Evolutionary conservation across 2,888 invertebrate genomes (phyloP), one percentile per base, ranked within the genome.

Genomic region (Dasypolia templi): DNA sequence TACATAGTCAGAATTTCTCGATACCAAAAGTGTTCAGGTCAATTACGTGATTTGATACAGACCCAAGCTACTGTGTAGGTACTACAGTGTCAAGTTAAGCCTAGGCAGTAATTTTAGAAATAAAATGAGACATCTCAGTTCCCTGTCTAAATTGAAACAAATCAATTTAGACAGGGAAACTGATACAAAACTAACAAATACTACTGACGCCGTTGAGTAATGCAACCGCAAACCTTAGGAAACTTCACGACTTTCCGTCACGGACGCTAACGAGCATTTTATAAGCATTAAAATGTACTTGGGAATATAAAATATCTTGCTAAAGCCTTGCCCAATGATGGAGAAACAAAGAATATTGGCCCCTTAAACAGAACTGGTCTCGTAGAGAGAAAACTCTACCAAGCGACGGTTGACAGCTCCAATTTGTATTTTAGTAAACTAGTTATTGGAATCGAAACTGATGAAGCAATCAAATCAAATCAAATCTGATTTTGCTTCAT

Each of bases 171-270:
- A 53, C 59, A 65, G 51, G 46, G 59, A 68, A 78, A 68, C 59
- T 39, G 55, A 67, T 55, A 72, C 49, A 72, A 51, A 78, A 53
- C 61, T 65, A 67, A 39, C 59, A 78, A 32, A 22, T 58, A 64
- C 64, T 56, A 56, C 55, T 65, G 51, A 35, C 14, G 35, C 44
- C 67, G 26, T 80, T 80, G 68, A 61, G 80, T 56, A 80, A 81
- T 58, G 5, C 44, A 78, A 81, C 80, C 80, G 62, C 80, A 81
- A 83, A 26, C 56, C 79, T 81, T 81, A 69, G 73, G 79, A 69
- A 81, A 83, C 80, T 68, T 79, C 80, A 81, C 83, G 83, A 81
- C 79, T 81, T 62, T 79, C 61, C 51, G 80, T 83, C 80, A 81
- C 72, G 79, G 78, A 77, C 72, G 51, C 68, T 83, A 81, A 81